A percentile compares a stretch with the other conserved stretches of the same genome.
Evolutionary conservation across 2,797 vertebrate species (phyloP).

Genomic region (Arctocebus calabarensis): DNA sequence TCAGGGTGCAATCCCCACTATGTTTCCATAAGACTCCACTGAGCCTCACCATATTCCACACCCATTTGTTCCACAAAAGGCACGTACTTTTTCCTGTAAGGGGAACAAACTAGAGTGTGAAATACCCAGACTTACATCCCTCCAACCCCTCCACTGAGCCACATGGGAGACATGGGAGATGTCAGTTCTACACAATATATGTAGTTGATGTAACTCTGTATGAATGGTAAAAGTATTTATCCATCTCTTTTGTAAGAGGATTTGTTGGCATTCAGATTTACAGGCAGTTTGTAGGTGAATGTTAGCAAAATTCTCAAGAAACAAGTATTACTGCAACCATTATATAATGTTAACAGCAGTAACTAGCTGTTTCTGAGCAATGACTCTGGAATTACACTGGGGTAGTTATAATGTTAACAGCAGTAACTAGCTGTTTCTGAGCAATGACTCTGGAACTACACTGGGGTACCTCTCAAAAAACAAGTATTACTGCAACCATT

Average conservation of each 20-base stretch:
- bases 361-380: not conserved
- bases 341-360: not conserved
- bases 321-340: not conserved
- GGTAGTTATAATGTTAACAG: too few relatives aligned
- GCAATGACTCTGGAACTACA: too few relatives aligned
- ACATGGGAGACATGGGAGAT: too few relatives aligned
- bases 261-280: constrained; percentile 19
- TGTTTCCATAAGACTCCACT: not conserved
- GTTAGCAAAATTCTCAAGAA: constrained; percentile 1
- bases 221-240: not conserved
- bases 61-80: not conserved
- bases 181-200: not conserved
- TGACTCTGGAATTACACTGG: not conserved
- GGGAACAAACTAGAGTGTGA: too few relatives aligned
- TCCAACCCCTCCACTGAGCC: too few relatives aligned
- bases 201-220: not conserved
- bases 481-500: not conserved
- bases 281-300: not conserved
- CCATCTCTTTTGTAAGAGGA: not conserved
- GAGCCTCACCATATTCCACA: not conserved
- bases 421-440: too few relatives aligned
- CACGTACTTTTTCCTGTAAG: not conserved
- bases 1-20: not conserved
- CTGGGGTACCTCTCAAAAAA: not conserved
- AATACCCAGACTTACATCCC: too few relatives aligned